Base-by-base conservation (phyloP, 2,797 vertebrate genomes). In the Podargus strigoides region DNA sequence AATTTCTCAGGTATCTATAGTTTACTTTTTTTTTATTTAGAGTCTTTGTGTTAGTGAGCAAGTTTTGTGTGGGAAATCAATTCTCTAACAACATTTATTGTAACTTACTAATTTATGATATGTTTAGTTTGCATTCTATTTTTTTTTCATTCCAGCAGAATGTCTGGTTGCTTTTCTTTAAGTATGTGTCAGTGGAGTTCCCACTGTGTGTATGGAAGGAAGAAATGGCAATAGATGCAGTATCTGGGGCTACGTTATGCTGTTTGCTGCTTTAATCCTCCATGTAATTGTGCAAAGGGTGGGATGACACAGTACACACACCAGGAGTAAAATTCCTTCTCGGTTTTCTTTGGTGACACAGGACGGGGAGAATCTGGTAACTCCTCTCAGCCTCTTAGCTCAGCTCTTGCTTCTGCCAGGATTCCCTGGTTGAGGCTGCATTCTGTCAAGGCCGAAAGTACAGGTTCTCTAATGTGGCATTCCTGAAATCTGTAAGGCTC, bases 1-100 rank as follows among this genome's bases (percentile, higher is more conserved):
- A 98, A 99, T 97, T 99, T 99, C 98, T 99, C 99, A 99, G 99
- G 99, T 98, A 97, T 58, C 32, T 78, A 3, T 67, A 58, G 53
- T 78, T 89, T 39, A 47, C 24, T 78, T 6, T 32, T 78, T 6
- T 32, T 62, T 53, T 68, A 46, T 62, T 63, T 82, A 27, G 10
- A 70, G 21, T 46, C 62, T 69, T 39, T 39, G 14, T 28, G 16
- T 56, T 66, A 37, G 24, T 20, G 14, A 73, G 36, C 32, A 64
- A 49, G 30, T 42, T 69, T 34, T 44, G 42, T 73, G 42, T 14
- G 55, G 37, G 58, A 63, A 53, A 59, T 47, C 11, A 46, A 20
- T 63, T 46, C 8, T 74, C 11, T 59, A 30, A 66, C 36, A 56
- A 3, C 13, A 55, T 32, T 59, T 41, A 23, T 14, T 41, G 20